Evolutionary conservation across 2,113 vertebrate genomes (phyloP), one percentile per base, ranked within the genome.

Genomic region (Brachypodius melanocephalos): DNA sequence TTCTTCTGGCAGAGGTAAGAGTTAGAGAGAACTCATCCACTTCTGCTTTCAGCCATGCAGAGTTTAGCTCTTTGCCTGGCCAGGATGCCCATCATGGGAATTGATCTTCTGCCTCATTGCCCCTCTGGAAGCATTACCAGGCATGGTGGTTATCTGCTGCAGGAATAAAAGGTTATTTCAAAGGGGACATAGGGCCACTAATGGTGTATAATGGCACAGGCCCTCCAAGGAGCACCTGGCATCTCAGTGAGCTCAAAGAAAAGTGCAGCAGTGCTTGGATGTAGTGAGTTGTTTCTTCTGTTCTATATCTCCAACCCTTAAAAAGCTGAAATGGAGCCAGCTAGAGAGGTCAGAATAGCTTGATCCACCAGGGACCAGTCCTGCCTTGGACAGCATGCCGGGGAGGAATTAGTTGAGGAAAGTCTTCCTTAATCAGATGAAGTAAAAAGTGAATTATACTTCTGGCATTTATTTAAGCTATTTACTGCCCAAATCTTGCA

Each of bases 401-500:
- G 54, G 22, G 77, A 92, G 73, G 52, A 97, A 82, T 82, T 89
- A 78, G 75, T 62, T 89, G 67, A 88, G 59, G 34, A 94, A 89
- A 81, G 51, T 26, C 38, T 88, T 89, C 84, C 89, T 91, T 85
- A 82, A 87, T 85, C 69, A 91, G 62, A 91, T 66, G 75, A 90
- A 92, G 69, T 76, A 6, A 82, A 87, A 95, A 95, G 66, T 55
- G 57, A 95, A 87, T 78, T 42, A 61, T 73, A 79, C 67, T 93
- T 82, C 67, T 82, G 74, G 62, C 49, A 48, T 89, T 94, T 95
- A 54, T 73, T 93, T 82, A 90, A 85, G 67, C 32, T 91, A 88
- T 91, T 95, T 91, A 89, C 81, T 91, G 71, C 74, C 58, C 67
- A 69, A 85, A 89, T 91, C 89, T 89, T 85, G 74, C 63, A 92